These are phyloP conservation scores for Selenia dentaria DNA, from an alignment of 2,888 invertebrate genomes.

Conservation along the genomic window DNA sequence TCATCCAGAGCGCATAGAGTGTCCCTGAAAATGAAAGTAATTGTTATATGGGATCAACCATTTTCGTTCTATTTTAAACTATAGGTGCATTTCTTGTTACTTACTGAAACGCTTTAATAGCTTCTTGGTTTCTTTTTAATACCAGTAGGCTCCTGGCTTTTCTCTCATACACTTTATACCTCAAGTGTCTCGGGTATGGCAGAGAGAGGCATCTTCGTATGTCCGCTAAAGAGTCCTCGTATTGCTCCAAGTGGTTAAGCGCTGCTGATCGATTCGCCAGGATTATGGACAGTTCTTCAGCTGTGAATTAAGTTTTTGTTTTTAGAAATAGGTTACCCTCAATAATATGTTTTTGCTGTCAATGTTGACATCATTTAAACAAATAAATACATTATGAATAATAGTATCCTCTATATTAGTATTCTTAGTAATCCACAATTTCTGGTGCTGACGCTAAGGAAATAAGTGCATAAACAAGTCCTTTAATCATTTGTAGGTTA, in stretches of 20 bases:
- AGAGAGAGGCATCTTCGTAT: constrained; percentile 87
- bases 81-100: constrained; percentile 25
- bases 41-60: too few species aligned
- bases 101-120: constrained; percentile 86
- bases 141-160: constrained; percentile 89
- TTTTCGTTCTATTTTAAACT: too few species aligned
- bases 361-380: too few species aligned
- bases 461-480: too few species aligned
- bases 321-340: not conserved
- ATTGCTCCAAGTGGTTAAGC: constrained; percentile 88
- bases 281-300: constrained; percentile 86
- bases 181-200: constrained; percentile 88
- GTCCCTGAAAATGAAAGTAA: constrained; percentile 73
- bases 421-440: too few species aligned
- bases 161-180: constrained; percentile 91
- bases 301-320: constrained; percentile 50
- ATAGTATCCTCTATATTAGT: too few species aligned
- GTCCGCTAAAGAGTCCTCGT: constrained; percentile 88
- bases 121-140: constrained; percentile 86
- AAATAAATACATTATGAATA: too few species aligned
- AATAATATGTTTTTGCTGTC: too few species aligned
- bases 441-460: too few species aligned
- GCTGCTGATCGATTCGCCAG: constrained; percentile 93
- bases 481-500: too few species aligned
- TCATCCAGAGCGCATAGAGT: constrained; percentile 88